phyloP scores from a whole-genome alignment of 2,888 invertebrate species.

The Brachylomia viminalis region DNA sequence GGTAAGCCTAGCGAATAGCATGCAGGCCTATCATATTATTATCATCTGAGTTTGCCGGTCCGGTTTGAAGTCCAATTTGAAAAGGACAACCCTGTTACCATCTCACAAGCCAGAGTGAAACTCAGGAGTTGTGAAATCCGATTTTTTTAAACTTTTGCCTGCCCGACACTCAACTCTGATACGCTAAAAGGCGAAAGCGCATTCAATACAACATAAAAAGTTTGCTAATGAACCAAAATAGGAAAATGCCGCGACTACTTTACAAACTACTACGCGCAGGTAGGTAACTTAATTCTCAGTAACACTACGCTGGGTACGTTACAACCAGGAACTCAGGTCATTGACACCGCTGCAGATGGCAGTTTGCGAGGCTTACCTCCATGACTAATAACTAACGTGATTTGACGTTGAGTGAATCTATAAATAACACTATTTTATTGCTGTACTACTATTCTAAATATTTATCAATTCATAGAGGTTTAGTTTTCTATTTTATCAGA shows the following conservation, averaged over 20 bases:
- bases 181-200: neutral
- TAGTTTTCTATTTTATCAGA: constrained; percentile 32
- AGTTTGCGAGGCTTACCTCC: constrained; percentile 47
- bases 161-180: neutral
- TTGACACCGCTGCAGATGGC: constrained; percentile 46
- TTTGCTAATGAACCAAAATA: neutral
- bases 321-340: constrained; percentile 54
- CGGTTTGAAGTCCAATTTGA: constrained; percentile 6
- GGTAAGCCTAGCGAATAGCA: constrained; percentile 6
- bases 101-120: neutral
- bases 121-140: neutral
- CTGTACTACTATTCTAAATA: constrained; percentile 22
- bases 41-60: constrained; percentile 15
- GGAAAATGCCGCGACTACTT: neutral
- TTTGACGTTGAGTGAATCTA: constrained; percentile 44
- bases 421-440: constrained; percentile 34
- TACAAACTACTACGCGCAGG: neutral
- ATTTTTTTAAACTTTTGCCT: neutral
- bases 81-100: neutral
- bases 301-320: constrained; percentile 51
- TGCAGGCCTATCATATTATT: constrained; percentile 15
- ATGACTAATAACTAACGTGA: constrained; percentile 52
- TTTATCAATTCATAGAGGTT: constrained; percentile 6
- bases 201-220: neutral
- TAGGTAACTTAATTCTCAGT: constrained; percentile 37